Evolutionary conservation across 2,888 invertebrate species (phyloP), one percentile per base, ranked within the genome.

Genomic region (Parnassius orleans): DNA sequence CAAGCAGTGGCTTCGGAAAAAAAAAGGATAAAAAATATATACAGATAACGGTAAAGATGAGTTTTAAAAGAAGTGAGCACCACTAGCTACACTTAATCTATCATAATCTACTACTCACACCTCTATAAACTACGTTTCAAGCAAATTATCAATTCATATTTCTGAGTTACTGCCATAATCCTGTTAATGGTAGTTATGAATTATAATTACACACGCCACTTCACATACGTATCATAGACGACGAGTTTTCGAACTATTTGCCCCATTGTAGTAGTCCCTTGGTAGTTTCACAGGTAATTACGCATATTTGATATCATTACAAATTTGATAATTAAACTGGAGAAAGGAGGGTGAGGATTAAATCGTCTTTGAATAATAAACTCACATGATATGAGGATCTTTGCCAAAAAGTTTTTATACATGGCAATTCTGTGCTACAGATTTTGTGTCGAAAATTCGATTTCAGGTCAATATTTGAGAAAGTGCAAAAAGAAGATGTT

Each of bases 201-300:
- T 62, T 62, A 58, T 62, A 62, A 58, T 58, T 54, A 57, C 54
- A 47, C 24, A 33, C n/a, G 48, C 44, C 51, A 51, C 43, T 61
- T 56, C 33, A 56, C 60, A 55, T 51, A 50, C 33, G 51, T 55
- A 51, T 61, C 44, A 56, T 51, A 51, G 44, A 33, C 51, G 43
- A 14, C 24, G 33, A 56, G 51, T 61, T 61, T 33, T 14, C 44
- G 11, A 56, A 55, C 55, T 60, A 15, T 51, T 9, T 33, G 51
- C 11, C 10, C 14, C 33, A 48, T 53, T 61, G 52, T 42, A 48
- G 50, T 60, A 53, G 57, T 53, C 57, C 57, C 57, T 43, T 53
- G 61, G 53, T 33, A 60, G 46, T 33, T 44, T 50, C 19, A 48
- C 24, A 19, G n/a, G 41, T 50, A 54, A 43, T 47, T 48, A 50